These are phyloP conservation scores for Papilio elwesi DNA, from an alignment of 2,888 invertebrate genomes.

Conservation along the genomic window DNA sequence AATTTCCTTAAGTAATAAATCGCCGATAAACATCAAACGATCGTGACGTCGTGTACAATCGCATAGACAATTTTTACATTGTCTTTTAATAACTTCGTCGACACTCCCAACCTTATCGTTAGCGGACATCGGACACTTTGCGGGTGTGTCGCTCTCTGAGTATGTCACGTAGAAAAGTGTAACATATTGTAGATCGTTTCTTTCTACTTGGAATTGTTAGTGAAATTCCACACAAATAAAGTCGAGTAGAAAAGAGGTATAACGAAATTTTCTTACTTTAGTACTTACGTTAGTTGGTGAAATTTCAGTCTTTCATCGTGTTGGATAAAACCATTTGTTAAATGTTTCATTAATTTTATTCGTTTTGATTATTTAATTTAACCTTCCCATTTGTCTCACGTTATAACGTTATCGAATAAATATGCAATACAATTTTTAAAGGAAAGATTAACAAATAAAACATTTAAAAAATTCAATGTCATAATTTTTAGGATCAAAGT, in stretches of 20 bases:
- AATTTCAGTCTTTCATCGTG: background rate
- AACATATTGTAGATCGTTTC: background rate
- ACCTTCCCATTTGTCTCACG: too few relatives aligned
- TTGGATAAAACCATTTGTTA: background rate
- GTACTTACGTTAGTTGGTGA: background rate
- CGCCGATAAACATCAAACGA: conserved; percentile 21
- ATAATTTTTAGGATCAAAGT: too few relatives aligned
- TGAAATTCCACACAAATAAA: background rate
- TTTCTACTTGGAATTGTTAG: conserved; percentile 15
- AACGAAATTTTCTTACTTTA: background rate
- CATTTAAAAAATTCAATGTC: too few relatives aligned
- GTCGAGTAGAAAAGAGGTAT: conserved; percentile 5
- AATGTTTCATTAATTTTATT: background rate
- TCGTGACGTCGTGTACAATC: conserved; percentile 22
- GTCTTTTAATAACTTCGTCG: conserved; percentile 18
- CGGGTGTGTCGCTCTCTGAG: conserved; percentile 23
- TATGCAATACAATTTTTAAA: too few relatives aligned
- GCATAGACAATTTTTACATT: conserved; percentile 20
- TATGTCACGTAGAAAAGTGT: conserved; percentile 27
- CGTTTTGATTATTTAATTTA: too few relatives aligned
- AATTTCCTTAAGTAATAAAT: conserved; percentile 16
- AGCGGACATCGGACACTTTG: conserved; percentile 21
- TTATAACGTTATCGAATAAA: too few relatives aligned
- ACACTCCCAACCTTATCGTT: conserved; percentile 24
- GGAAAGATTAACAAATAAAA: too few relatives aligned